A percentile compares a stretch with the other conserved stretches of the same genome.
These are phyloP conservation scores for Drosophila novamexicana DNA, from an alignment of 1,140 invertebrate genomes.

Conservation along the genomic window DNA sequence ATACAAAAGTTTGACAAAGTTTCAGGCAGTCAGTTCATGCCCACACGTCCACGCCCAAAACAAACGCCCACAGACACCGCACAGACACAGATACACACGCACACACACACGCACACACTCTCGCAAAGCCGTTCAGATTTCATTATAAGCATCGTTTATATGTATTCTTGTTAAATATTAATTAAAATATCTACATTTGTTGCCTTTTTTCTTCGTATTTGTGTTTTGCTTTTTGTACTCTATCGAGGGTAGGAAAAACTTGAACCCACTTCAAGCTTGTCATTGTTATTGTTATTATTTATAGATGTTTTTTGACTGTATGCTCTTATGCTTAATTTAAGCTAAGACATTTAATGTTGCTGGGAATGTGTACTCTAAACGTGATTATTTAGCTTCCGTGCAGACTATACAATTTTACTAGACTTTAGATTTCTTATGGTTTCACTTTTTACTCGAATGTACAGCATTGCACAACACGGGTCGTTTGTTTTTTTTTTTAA, in stretches of 20 bases:
- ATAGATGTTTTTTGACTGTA: background rate
- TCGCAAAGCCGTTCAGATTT: conserved; percentile 50
- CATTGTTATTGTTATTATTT: background rate
- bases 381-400: too few relatives aligned
- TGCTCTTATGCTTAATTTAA: too few relatives aligned
- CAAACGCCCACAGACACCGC: conserved; percentile 1
- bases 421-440: too few relatives aligned
- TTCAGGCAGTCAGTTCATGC: conserved; percentile 40
- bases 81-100: conserved; percentile 5
- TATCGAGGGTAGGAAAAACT: background rate
- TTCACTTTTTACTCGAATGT: too few relatives aligned
- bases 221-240: conserved; percentile 2
- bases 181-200: conserved; percentile 63
- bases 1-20: conserved; percentile 64
- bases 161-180: conserved; percentile 74
- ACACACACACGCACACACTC: conserved; percentile 4
- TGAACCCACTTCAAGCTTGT: background rate
- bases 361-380: too few relatives aligned
- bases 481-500: background rate
- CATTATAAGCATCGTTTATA: conserved; percentile 64
- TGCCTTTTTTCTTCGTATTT: conserved; percentile 24
- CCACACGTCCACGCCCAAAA: conserved; percentile 31
- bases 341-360: too few relatives aligned
- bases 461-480: background rate
- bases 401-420: too few relatives aligned